Evolutionary conservation across 2,113 vertebrate species (phyloP).

Genomic region (Malurus melanocephalus): DNA sequence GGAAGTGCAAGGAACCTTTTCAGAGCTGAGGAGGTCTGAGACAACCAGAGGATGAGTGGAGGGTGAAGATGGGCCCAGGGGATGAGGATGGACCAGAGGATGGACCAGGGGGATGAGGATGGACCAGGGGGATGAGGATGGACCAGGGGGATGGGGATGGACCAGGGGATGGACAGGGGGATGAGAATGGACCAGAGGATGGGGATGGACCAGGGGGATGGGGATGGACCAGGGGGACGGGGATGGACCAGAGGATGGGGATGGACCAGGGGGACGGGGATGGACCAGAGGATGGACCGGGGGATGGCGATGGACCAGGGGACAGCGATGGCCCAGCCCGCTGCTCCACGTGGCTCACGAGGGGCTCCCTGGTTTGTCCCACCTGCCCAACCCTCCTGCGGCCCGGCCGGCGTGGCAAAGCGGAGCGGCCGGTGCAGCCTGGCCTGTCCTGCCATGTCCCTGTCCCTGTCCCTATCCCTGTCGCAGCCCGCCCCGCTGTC

Average conservation of each 20-base stretch:
- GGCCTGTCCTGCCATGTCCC: not conserved
- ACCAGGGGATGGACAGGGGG: too few relatives aligned
- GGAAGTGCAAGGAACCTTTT: not conserved
- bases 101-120: too few relatives aligned
- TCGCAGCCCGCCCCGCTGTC: not conserved
- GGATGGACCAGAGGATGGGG: too few relatives aligned
- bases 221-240: too few relatives aligned
- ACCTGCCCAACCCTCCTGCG: not conserved
- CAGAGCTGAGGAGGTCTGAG: accelerated
- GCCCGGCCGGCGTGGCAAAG: accelerated
- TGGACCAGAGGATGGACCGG: too few relatives aligned
- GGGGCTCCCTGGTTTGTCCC: not conserved
- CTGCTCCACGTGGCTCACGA: not conserved
- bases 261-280: too few relatives aligned
- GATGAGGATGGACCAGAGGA: not conserved
- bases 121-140: too few relatives aligned
- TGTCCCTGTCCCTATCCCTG: not conserved
- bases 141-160: too few relatives aligned
- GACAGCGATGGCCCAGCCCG: too few relatives aligned
- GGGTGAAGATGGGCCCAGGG: not conserved
- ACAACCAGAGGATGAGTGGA: not conserved
- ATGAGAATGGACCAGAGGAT: too few relatives aligned
- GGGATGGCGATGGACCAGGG: too few relatives aligned
- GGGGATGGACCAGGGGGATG: too few relatives aligned
- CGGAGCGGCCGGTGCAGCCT: accelerated